Conservation (phyloP, 1,140 invertebrate genomes). For the Aphis craccivora region DNA sequence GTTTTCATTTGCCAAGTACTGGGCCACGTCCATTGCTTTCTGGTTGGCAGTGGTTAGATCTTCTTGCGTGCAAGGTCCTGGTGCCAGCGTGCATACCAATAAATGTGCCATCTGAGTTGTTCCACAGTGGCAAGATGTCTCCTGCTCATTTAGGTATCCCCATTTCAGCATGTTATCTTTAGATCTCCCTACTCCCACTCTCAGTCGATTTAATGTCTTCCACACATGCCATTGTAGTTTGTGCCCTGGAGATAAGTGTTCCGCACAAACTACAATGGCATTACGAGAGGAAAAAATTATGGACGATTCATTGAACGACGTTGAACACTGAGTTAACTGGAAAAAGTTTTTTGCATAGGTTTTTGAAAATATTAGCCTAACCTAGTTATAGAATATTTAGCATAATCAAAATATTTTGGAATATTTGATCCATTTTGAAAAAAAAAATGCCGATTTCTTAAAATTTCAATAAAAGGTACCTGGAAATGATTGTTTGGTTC, state of each 20-base stretch:
- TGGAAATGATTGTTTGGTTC: no score
- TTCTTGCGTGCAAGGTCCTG: background rate
- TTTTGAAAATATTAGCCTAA: no score
- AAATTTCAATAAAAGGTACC: no score
- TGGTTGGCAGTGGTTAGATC: background rate
- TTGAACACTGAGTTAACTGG: no score
- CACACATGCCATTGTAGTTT: constrained; percentile 31
- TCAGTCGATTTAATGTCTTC: constrained; percentile 18
- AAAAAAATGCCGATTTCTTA: no score
- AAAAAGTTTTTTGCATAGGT: no score
- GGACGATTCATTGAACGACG: no score
- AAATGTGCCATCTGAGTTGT: constrained; percentile 12
- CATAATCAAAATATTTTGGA: no score
- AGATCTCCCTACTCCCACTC: background rate
- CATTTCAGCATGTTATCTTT: constrained; percentile 22
- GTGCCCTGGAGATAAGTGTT: constrained; percentile 29
- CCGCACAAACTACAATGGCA: no score
- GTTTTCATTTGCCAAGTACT: constrained; percentile 8
- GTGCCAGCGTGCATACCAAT: constrained; percentile 14
- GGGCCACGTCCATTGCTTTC: background rate
- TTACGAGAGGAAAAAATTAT: no score
- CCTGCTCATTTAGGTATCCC: constrained; percentile 29
- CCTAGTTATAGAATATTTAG: no score
- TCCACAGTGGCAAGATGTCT: background rate
- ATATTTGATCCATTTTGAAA: no score